These are phyloP conservation scores for Pseudocheirus occidentalis DNA, from an alignment of 2,797 vertebrate species.

Conservation along the genomic window DNA sequence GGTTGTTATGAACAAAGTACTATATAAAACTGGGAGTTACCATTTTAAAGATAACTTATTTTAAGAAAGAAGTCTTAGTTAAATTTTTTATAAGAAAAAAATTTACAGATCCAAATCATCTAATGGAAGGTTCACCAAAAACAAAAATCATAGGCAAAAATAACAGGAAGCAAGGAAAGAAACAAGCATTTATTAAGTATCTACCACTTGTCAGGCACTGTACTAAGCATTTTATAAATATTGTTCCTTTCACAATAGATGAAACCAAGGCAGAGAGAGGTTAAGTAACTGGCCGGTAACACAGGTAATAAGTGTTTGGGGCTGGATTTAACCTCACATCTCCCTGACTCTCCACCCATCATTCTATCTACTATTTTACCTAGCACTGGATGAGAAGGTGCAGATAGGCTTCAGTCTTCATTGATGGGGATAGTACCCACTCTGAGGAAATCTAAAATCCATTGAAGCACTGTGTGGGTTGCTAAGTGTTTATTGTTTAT, in stretches of 20 bases:
- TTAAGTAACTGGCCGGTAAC: background rate
- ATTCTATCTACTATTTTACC: background rate
- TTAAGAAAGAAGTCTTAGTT: background rate
- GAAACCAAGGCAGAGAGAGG: background rate
- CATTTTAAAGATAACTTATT: background rate
- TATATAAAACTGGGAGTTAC: background rate
- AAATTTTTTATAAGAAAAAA: background rate
- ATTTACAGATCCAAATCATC: background rate
- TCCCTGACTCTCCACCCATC: background rate
- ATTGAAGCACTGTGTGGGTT: too few relatives aligned
- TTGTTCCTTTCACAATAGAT: background rate
- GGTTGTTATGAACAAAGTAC: background rate
- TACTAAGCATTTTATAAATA: background rate
- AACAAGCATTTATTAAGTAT: background rate
- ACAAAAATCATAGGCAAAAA: background rate
- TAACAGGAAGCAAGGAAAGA: background rate
- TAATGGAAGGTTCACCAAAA: background rate
- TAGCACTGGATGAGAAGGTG: background rate
- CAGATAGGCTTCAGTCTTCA: background rate
- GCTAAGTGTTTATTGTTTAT: too few relatives aligned
- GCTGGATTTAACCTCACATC: background rate
- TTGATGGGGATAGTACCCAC: background rate
- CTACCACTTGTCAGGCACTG: background rate
- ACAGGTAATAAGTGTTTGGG: background rate
- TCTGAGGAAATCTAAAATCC: background rate